phyloP scores from a whole-genome alignment of 1,140 invertebrate genomes.

The Laupala kohalensis region DNA sequence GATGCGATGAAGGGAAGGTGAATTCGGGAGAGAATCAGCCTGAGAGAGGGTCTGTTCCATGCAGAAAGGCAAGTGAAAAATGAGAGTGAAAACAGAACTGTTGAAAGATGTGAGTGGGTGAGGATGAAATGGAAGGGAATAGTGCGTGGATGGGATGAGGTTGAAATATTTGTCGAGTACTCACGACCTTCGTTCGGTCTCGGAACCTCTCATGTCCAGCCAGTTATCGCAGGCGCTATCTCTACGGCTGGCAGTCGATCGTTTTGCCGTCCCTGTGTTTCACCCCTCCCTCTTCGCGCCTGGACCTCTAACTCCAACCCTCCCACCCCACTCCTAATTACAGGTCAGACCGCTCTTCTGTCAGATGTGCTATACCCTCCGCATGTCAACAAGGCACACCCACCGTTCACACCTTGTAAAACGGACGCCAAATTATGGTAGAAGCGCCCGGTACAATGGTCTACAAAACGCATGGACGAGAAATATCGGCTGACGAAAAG shows the following conservation, averaged over 20 bases:
- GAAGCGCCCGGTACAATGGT: neutral
- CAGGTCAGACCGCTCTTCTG: neutral
- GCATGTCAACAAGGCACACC: neutral
- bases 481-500: neutral
- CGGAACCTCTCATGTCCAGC: no score
- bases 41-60: no score
- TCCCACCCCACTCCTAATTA: neutral
- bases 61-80: no score
- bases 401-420: neutral
- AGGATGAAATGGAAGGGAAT: no score
- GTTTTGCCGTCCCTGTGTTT: neutral
- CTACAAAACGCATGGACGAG: neutral
- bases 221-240: neutral
- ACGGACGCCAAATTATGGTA: neutral
- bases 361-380: neutral
- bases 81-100: no score
- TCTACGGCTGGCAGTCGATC: neutral
- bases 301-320: neutral
- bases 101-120: no score
- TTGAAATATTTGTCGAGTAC: neutral
- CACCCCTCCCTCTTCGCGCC: no score
- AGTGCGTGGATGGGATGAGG: neutral
- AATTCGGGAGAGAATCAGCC: no score
- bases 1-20: no score
- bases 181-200: neutral